These are phyloP conservation scores for Enteromius afrohamiltoni DNA, from an alignment of 2,797 vertebrate genomes.

Conservation along the genomic window DNA sequence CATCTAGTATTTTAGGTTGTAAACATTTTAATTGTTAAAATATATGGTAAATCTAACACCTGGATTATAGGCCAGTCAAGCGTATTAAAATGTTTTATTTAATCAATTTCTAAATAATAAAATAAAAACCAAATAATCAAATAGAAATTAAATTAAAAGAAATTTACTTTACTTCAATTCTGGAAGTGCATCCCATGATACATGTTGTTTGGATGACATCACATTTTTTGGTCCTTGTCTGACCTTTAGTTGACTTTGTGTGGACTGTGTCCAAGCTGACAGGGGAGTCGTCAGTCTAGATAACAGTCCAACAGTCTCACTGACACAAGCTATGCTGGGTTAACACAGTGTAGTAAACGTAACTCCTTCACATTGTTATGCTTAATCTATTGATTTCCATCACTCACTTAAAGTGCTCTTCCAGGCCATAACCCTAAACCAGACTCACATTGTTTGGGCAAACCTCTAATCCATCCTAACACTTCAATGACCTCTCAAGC, in stretches of 20 bases:
- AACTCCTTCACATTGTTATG: constrained; percentile 46
- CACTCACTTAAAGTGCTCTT: constrained; percentile 51
- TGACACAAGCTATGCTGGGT: constrained; percentile 30
- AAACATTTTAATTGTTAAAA: background rate
- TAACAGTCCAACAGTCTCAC: constrained; percentile 44
- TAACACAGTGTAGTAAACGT: constrained; percentile 13
- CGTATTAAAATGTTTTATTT: background rate
- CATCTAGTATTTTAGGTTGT: background rate
- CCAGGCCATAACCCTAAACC: constrained; percentile 37
- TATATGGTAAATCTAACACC: background rate
- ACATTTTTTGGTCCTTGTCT: background rate
- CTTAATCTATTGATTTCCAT: constrained; percentile 52
- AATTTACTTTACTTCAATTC: background rate
- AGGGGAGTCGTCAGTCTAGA: constrained; percentile 27
- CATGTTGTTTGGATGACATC: constrained; percentile 10
- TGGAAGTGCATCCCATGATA: background rate
- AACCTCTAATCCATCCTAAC: constrained; percentile 45
- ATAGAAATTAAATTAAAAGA: too few species aligned
- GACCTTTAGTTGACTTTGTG: constrained; percentile 34
- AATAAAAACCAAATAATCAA: background rate
- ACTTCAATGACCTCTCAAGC: constrained; percentile 34
- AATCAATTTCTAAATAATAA: background rate
- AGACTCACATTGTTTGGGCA: constrained; percentile 41
- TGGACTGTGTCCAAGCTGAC: constrained; percentile 35
- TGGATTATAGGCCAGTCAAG: background rate